Conservation (phyloP, 2,113 vertebrate genomes). For the Notothenia coriiceps region DNA sequence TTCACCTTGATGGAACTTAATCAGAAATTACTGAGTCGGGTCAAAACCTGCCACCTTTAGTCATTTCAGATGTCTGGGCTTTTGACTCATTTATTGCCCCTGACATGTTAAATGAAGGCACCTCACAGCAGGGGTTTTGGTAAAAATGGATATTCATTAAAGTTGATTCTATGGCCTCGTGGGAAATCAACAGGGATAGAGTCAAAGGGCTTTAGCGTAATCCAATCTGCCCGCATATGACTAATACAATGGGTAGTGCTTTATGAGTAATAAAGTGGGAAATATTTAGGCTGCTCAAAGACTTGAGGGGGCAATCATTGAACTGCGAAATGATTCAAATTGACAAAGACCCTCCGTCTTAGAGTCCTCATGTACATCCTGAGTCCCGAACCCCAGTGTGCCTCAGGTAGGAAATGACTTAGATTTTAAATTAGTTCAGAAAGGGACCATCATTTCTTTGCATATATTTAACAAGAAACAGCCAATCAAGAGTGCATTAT, state of each 20-base stretch:
- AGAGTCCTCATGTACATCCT: conserved; percentile 17
- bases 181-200: conserved; percentile 80
- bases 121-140: conserved; percentile 57
- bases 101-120: conserved; percentile 60
- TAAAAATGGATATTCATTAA: conserved; percentile 80
- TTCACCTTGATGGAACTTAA: conserved; percentile 46
- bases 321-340: conserved; percentile 67
- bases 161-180: conserved; percentile 65
- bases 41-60: conserved; percentile 64
- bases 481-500: neutral
- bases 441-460: neutral
- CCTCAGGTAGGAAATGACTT: conserved; percentile 2
- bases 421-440: neutral
- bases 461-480: neutral
- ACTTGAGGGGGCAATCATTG: conserved; percentile 60
- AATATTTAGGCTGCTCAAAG: conserved; percentile 69
- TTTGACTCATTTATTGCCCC: conserved; percentile 51
- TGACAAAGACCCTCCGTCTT: conserved; percentile 61
- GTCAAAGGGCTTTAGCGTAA: conserved; percentile 74
- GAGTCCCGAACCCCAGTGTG: neutral
- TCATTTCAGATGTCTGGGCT: conserved; percentile 48
- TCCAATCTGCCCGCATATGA: conserved; percentile 72
- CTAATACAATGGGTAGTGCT: conserved; percentile 68
- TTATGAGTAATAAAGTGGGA: conserved; percentile 79
- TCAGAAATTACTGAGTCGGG: conserved; percentile 61